phyloP scores from a whole-genome alignment of 2,113 vertebrate genomes.

The Ploceus nigricollis region DNA sequence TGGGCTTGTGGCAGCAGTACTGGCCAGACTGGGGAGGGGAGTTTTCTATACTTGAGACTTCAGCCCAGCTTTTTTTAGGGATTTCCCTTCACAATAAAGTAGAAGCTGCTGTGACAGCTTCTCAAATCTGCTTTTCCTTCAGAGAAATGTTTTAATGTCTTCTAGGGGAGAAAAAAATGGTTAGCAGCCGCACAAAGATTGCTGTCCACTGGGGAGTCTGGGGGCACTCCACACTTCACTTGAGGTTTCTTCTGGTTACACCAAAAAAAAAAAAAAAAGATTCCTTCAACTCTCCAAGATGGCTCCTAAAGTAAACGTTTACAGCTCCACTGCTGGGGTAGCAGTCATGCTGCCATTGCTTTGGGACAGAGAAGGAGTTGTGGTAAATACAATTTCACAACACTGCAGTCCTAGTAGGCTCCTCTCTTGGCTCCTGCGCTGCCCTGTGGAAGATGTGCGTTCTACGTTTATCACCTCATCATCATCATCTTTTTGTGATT shows the following conservation, averaged over 20 bases:
- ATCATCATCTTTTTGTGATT: neutral
- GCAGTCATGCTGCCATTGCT: neutral
- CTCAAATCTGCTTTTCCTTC: neutral
- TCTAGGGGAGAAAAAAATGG: neutral
- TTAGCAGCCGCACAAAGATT: neutral
- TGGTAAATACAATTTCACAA: neutral
- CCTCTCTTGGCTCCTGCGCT: neutral
- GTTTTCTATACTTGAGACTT: neutral
- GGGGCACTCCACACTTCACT: neutral
- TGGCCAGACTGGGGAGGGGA: neutral
- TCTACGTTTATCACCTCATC: neutral
- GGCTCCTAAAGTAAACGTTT: neutral
- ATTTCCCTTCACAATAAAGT: neutral
- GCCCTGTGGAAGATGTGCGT: accelerated
- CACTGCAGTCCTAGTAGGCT: neutral
- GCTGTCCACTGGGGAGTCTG: neutral
- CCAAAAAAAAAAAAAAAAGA: neutral
- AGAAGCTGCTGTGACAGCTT: neutral
- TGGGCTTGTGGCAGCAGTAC: neutral
- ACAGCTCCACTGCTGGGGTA: neutral
- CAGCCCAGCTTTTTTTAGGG: neutral
- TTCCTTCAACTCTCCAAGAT: neutral
- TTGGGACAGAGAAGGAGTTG: neutral
- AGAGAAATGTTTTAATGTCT: neutral
- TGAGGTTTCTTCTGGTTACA: neutral